A percentile compares a stretch with the other conserved stretches of the same genome.
phyloP scores from a whole-genome alignment of 1,140 invertebrate species.

The Potamilus streckersoni region DNA sequence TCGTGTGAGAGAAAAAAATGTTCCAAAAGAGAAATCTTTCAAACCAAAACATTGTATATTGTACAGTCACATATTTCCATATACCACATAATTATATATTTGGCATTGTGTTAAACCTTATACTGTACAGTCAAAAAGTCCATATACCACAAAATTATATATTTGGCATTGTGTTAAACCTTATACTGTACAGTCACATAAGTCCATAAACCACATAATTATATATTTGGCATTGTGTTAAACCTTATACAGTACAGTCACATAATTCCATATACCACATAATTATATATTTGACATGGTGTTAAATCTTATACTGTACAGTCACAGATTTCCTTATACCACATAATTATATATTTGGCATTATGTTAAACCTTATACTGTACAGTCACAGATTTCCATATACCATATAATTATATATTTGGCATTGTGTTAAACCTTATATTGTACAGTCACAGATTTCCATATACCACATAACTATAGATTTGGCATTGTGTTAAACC shows the following conservation, averaged over 20 bases:
- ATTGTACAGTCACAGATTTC: no score
- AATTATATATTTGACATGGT: no score
- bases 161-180: neutral
- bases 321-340: neutral
- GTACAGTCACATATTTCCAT: neutral
- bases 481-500: neutral
- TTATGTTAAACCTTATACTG: neutral
- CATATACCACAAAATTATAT: neutral
- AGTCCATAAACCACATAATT: no score
- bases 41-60: no score
- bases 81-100: neutral
- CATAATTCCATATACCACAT: no score
- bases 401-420: neutral
- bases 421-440: neutral
- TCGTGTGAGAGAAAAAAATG: no score
- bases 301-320: no score
- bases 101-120: neutral
- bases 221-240: no score
- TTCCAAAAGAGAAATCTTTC: no score
- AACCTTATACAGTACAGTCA: no score
- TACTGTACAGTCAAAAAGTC: neutral
- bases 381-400: neutral
- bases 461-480: neutral
- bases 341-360: neutral
- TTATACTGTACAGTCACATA: no score